Percentiles rank a stretch among this genome's conserved stretches.
Evolutionary conservation across 2,888 invertebrate genomes (phyloP).

Genomic region (Thera britannica): DNA sequence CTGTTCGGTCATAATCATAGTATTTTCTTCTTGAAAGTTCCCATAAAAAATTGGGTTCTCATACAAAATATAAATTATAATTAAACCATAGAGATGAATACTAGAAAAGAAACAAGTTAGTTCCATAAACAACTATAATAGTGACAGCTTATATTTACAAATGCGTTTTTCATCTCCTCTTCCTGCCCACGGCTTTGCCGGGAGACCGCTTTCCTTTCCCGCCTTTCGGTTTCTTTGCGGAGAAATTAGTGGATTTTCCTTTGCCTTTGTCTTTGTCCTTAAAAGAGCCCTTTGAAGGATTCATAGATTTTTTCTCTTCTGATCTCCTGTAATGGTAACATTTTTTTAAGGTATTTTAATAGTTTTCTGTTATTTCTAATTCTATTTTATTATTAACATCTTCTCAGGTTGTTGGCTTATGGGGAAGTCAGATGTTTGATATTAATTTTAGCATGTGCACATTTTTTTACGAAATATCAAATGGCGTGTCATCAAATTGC

Average conservation of each 20-base stretch:
- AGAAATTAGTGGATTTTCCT: conserved; percentile 71
- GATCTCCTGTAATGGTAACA: conserved; percentile 68
- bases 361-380: too few relatives aligned
- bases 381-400: too few relatives aligned
- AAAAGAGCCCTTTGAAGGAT: conserved; percentile 64
- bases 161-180: conserved; percentile 85
- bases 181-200: conserved; percentile 87
- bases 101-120: conserved; percentile 12
- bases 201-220: conserved; percentile 89
- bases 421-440: too few relatives aligned
- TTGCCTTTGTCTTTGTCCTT: conserved; percentile 67
- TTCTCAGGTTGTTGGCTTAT: too few relatives aligned
- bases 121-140: conserved; percentile 14
- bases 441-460: too few relatives aligned
- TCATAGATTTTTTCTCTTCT: conserved; percentile 79
- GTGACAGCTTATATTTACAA: conserved; percentile 5
- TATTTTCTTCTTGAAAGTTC: too few relatives aligned
- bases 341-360: too few relatives aligned
- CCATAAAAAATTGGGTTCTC: too few relatives aligned
- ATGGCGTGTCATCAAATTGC: too few relatives aligned
- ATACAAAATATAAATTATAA: too few relatives aligned
- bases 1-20: too few relatives aligned
- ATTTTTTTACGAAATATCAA: too few relatives aligned
- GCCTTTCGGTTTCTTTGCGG: conserved; percentile 87
- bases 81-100: background rate